Base-by-base conservation (phyloP, 2,888 invertebrate species). In the Cryptus viduatorius region DNA sequence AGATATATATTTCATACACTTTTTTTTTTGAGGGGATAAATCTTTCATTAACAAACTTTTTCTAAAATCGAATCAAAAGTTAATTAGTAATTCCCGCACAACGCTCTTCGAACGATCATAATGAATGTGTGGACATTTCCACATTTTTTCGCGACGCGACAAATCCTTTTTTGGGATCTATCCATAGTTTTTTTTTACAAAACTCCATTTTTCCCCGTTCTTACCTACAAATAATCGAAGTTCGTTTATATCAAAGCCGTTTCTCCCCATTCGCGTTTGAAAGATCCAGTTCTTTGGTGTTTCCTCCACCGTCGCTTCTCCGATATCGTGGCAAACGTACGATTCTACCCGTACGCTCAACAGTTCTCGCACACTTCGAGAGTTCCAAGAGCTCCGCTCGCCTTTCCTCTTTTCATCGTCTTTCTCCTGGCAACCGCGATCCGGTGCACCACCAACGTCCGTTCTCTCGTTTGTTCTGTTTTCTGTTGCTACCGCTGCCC, bases 381-480 rank as follows among this genome's bases (percentile, higher is more conserved):
- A 53, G 71, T 29, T 29, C 59, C 59, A 31, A 29, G 61, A 75
- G 61, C 48, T 53, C 50, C 64, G 24, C 53, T 71, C 78, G 67
- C 78, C 44, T 76, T 69, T 77, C 69, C 59, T 85, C 67, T 71
- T 75, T 83, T 78, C 69, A 68, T 81, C 75, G 69, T 83, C 73
- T 73, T 85, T 65, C 79, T 61, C 68, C 16, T 29, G 76, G 56
- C 50, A 81, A 76, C 67, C 59, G 69, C 69, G 81, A 81, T 84
- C 53, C 77, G 68, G 77, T 56, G 80, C 46, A 68, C 82, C 68
- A 69, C 69, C 77, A 78, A 56, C 81, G 81, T 78, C 73, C 84
- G 78, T 78, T 87, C 75, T 86, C 72, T 29, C 65, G 73, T 75
- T 67, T 82, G 72, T 82, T 89, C 87, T 87, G 89, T 88, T 61